Conservation (phyloP, 2,888 invertebrate genomes). For the Apotomis betuletana region DNA sequence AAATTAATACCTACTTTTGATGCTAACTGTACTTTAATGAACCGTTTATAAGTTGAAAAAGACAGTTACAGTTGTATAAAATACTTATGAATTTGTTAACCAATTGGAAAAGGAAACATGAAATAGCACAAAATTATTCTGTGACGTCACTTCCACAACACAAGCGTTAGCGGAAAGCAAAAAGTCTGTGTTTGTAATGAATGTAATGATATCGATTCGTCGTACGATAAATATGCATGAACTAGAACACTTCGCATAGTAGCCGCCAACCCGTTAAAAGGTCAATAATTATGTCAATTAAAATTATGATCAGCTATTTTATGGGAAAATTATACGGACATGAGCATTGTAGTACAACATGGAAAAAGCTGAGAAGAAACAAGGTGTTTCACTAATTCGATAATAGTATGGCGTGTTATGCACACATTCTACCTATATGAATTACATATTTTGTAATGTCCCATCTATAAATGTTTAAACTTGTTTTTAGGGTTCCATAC, state of each 20-base stretch:
- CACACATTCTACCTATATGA: background rate
- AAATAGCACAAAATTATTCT: background rate
- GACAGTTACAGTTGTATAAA: no score
- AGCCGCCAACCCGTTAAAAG: slow-evolving; percentile 38
- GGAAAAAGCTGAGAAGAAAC: slow-evolving; percentile 20
- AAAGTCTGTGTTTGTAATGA: slow-evolving; percentile 12
- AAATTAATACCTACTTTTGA: no score
- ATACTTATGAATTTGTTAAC: background rate
- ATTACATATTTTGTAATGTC: background rate
- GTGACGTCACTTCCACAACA: slow-evolving; percentile 2
- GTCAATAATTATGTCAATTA: slow-evolving; percentile 60
- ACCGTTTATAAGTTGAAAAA: background rate
- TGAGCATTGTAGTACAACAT: slow-evolving; percentile 2
- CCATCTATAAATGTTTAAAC: background rate
- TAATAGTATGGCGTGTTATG: background rate
- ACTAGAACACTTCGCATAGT: background rate
- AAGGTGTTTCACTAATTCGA: background rate
- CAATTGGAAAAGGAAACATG: background rate
- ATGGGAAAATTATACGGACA: slow-evolving; percentile 27
- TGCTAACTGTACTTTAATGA: no score
- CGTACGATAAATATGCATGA: slow-evolving; percentile 32
- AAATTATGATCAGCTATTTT: slow-evolving; percentile 52
- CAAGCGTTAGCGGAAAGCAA: slow-evolving; percentile 19
- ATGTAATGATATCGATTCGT: slow-evolving; percentile 5
- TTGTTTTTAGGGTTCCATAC: no score